These are phyloP conservation scores for Drosophila equinoxialis DNA, from an alignment of 1,140 invertebrate genomes.

Conservation along the genomic window DNA sequence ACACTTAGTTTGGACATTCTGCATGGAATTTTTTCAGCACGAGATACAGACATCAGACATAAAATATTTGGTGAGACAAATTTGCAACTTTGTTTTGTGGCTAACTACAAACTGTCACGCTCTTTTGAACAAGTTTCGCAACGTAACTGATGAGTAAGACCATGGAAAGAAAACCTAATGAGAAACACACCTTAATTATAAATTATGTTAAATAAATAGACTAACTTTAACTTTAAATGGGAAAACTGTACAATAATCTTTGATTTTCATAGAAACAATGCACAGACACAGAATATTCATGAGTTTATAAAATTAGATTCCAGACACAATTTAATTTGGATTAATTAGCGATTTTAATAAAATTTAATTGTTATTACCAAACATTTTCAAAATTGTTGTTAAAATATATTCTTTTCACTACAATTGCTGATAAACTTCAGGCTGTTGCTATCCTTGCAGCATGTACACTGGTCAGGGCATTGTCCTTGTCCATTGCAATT, in stretches of 20 bases:
- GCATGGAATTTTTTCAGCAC: not conserved
- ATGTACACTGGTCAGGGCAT: not conserved
- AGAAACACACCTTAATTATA: not conserved
- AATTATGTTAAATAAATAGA: not conserved
- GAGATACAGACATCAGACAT: not conserved
- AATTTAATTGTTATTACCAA: too few relatives aligned
- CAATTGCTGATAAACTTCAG: not conserved
- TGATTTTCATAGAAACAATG: too few relatives aligned
- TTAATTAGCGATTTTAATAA: too few relatives aligned
- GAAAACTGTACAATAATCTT: too few relatives aligned
- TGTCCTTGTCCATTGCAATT: not conserved
- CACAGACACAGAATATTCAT: too few relatives aligned
- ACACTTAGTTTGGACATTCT: constrained; percentile 8
- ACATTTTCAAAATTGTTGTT: too few relatives aligned
- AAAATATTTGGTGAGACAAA: constrained; percentile 1
- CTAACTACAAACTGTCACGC: constrained; percentile 1
- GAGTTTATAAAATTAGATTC: too few relatives aligned
- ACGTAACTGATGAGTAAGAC: not conserved
- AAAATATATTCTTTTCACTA: too few relatives aligned
- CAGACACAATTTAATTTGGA: too few relatives aligned
- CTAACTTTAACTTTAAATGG: too few relatives aligned
- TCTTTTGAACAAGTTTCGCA: not conserved
- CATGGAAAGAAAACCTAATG: not conserved
- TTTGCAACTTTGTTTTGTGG: not conserved
- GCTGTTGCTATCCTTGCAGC: not conserved